Conservation (phyloP, 2,888 invertebrate genomes). For the Bombyx huttoni region DNA sequence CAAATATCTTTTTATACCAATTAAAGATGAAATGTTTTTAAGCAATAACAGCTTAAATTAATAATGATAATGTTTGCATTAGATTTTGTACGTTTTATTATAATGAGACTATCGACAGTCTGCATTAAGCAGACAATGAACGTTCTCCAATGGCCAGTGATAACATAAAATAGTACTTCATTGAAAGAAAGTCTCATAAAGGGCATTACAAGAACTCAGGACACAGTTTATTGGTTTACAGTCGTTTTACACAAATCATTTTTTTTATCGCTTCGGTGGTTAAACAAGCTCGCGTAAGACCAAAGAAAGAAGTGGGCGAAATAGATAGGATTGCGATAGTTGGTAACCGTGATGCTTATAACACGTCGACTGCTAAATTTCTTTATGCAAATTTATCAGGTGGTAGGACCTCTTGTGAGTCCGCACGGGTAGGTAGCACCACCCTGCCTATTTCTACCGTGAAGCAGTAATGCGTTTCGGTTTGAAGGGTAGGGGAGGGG, state of each 20-base stretch:
- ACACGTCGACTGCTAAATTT: not conserved
- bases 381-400: not conserved
- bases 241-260: not conserved
- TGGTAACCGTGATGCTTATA: not conserved
- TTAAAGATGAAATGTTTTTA: too few relatives aligned
- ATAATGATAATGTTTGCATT: not conserved
- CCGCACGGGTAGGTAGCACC: too few relatives aligned
- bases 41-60: not conserved
- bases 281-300: too few relatives aligned
- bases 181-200: slow-evolving; percentile 3
- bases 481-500: too few relatives aligned
- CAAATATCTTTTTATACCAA: too few relatives aligned
- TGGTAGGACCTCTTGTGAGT: too few relatives aligned
- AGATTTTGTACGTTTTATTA: not conserved
- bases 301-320: too few relatives aligned
- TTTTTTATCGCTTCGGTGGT: too few relatives aligned
- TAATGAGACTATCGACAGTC: not conserved
- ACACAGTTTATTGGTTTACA: not conserved
- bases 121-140: not conserved
- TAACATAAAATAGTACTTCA: slow-evolving; percentile 3
- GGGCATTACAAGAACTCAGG: slow-evolving; percentile 1
- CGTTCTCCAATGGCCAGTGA: slow-evolving; percentile 1
- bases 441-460: too few relatives aligned
- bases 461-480: too few relatives aligned
- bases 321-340: too few relatives aligned